Evolutionary conservation across 2,888 invertebrate species (phyloP).

Genomic region (Eueremaeus valkanovi): DNA sequence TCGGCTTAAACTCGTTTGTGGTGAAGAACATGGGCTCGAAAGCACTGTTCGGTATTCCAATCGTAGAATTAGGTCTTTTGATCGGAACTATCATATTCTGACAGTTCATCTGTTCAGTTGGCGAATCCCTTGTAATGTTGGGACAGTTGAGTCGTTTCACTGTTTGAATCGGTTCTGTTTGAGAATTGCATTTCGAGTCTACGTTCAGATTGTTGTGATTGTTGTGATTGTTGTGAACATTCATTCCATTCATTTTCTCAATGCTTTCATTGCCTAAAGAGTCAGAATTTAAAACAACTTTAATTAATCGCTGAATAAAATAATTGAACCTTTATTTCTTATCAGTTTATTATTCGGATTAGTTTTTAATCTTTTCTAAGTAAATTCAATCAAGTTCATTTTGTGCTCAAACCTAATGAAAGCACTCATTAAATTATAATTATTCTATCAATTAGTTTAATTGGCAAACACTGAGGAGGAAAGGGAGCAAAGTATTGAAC

Average conservation of each 20-base stretch:
- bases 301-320: background rate
- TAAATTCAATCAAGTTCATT: too few relatives aligned
- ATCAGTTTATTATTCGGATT: background rate
- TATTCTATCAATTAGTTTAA: too few relatives aligned
- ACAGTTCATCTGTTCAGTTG: slow-evolving; percentile 9
- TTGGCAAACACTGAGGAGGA: too few relatives aligned
- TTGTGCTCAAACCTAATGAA: too few relatives aligned
- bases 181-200: background rate
- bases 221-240: slow-evolving; percentile 29
- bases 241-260: too few relatives aligned
- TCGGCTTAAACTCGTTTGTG: slow-evolving; percentile 23
- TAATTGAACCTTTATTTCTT: background rate
- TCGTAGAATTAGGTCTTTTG: slow-evolving; percentile 40
- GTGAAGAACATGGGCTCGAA: slow-evolving; percentile 29
- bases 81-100: slow-evolving; percentile 2
- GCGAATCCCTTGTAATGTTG: background rate
- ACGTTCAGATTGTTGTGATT: slow-evolving; percentile 23
- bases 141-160: background rate
- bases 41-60: slow-evolving; percentile 37
- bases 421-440: too few relatives aligned
- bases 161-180: background rate
- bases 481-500: too few relatives aligned
- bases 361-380: too few relatives aligned
- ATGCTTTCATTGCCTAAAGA: background rate
- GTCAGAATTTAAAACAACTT: background rate